Evolutionary conservation across 2,888 invertebrate genomes (phyloP).

Genomic region (Silvanus unidentatus): DNA sequence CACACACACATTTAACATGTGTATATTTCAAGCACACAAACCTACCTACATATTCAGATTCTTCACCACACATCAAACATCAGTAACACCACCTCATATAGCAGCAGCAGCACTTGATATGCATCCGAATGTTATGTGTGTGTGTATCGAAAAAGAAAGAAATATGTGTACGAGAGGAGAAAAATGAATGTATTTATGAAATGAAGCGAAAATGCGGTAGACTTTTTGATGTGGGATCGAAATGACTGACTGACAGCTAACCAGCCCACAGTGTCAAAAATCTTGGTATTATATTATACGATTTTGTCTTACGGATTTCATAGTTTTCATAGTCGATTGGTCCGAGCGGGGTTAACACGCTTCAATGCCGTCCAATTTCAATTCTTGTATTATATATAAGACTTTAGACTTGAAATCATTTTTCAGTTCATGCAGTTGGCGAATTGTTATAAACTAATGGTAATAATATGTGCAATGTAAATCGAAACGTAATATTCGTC

Average conservation of each 20-base stretch:
- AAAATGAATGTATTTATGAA: constrained; percentile 27
- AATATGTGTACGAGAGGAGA: constrained; percentile 5
- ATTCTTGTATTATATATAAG: no score
- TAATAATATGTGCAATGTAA: constrained; percentile 43
- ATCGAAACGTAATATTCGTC: constrained; percentile 29
- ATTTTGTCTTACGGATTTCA: constrained; percentile 20
- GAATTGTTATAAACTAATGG: no score
- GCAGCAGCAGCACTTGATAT: not conserved
- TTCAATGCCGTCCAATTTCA: no score
- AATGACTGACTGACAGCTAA: constrained; percentile 36
- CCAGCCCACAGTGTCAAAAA: constrained; percentile 35
- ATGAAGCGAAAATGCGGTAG: constrained; percentile 34
- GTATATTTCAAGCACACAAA: no score
- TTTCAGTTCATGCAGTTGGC: no score
- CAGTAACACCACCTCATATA: no score
- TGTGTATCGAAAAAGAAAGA: not conserved
- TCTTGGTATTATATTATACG: constrained; percentile 20
- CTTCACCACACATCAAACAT: no score
- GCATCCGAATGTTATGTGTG: not conserved
- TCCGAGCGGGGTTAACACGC: constrained; percentile 5
- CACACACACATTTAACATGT: not conserved
- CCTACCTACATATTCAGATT: no score
- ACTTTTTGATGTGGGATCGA: constrained; percentile 35
- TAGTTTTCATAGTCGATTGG: constrained; percentile 9
- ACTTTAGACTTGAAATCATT: no score